A percentile compares a stretch with the other conserved stretches of the same genome.
Evolutionary conservation across 2,113 vertebrate genomes (phyloP).

Genomic region (Acinonyx jubatus): DNA sequence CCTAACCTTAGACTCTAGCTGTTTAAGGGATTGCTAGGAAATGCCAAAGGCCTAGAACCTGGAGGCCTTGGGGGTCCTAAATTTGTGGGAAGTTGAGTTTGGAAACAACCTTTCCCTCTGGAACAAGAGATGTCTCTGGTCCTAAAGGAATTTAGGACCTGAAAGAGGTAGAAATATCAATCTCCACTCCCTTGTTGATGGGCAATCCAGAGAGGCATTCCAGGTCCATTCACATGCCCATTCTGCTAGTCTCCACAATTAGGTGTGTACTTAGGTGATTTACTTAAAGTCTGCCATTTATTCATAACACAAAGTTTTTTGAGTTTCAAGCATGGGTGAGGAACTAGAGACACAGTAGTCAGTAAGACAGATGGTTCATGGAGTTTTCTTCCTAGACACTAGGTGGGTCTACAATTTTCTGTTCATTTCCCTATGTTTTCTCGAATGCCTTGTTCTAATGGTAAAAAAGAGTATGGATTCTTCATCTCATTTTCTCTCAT

Average conservation of each 20-base stretch:
- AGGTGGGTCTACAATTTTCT: not conserved
- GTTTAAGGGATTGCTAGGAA: not conserved
- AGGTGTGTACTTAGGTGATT: not conserved
- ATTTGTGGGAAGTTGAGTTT: not conserved
- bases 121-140: not conserved
- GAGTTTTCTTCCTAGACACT: not conserved
- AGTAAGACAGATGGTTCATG: not conserved
- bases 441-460: not conserved
- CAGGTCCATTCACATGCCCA: not conserved
- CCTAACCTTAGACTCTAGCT: not conserved
- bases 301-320: not conserved
- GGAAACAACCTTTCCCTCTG: not conserved
- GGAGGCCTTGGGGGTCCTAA: not conserved
- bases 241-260: not conserved
- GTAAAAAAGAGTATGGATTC: not conserved
- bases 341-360: not conserved
- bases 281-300: slow-evolving; percentile 1
- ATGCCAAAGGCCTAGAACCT: not conserved
- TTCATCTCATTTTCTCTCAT: not conserved
- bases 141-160: not conserved
- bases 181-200: not conserved
- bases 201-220: not conserved
- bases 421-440: not conserved
- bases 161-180: not conserved
- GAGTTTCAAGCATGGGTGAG: not conserved